Evolutionary conservation across 1,140 invertebrate species (phyloP), one percentile per base, ranked within the genome.

Genomic region (Lordiphosa collinella): DNA sequence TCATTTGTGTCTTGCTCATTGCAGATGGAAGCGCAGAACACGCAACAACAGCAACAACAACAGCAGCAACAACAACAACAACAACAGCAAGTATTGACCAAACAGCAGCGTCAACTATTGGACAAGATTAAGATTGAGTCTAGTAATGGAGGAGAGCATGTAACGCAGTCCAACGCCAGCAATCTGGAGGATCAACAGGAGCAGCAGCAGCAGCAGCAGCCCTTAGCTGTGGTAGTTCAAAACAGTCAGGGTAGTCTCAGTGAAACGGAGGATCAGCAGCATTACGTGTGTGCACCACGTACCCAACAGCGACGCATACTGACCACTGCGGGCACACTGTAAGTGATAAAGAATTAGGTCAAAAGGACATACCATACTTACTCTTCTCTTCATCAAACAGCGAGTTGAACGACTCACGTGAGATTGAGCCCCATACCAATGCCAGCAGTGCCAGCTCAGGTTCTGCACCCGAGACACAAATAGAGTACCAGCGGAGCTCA

Each of bases 1-100:
- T 69, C 76, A 64, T 60, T 72, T 72, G 58, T 65, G 62, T 46
- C 53, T 73, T 75, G 66, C 38, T 50, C 70, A 66, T 88, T 88
- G 82, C 82, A 88, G 86, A 88, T 88, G 86, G 86, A 88, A 86
- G 52, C 71, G 55, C 86, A 86, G 72, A 35, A 75, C 41, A 60
- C 72, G 58, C 63, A 87, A 58, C 84, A 86, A 43, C 71, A 75
- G 56, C 63, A 79, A 22, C 82, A 80, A 13, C 73, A 67, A 4
- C 78, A 85, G 35, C 56, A 60, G 9, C 78, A 76, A 18, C 60
- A 64, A 10, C 69, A 70, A 29, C 64, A 56, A 5, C 66, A 80
- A 10, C 72, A 75, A 22, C 75, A 79, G 56, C 60, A 67, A 44
- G 54, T 73, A 29, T 38, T 85, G 13, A 78, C 46, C 49, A 79